Conservation (phyloP, 2,888 invertebrate genomes). For the Epinotia nisella region DNA sequence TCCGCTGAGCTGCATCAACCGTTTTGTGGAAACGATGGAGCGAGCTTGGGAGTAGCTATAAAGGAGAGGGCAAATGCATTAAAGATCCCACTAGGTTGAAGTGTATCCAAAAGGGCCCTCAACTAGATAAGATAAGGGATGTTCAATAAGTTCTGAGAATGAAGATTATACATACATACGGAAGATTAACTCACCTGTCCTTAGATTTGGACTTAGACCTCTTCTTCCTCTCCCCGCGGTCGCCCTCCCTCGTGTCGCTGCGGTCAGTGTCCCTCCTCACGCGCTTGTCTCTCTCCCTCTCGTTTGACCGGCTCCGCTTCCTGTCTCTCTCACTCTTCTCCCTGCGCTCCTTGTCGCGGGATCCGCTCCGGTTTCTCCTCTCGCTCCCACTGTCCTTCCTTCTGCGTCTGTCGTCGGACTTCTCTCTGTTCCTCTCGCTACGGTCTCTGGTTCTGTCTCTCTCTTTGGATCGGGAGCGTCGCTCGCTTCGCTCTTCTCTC, state of each 20-base stretch:
- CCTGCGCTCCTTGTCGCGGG: constrained; percentile 47
- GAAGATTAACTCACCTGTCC: constrained; percentile 55
- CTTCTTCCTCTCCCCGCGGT: constrained; percentile 55
- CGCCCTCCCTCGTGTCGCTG: constrained; percentile 42
- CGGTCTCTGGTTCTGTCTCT: constrained; percentile 45
- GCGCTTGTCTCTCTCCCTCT: constrained; percentile 31
- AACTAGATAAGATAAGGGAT: no score
- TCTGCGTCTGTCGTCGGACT: constrained; percentile 48
- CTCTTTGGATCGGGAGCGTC: constrained; percentile 43
- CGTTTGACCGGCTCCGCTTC: constrained; percentile 30
- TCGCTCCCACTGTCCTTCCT: constrained; percentile 49
- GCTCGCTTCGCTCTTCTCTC: constrained; percentile 38
- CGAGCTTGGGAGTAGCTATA: no score
- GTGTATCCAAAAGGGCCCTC: no score
- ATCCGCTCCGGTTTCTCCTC: constrained; percentile 45
- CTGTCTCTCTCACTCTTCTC: constrained; percentile 45
- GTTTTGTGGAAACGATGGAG: no score
- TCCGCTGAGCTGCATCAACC: no score
- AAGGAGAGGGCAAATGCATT: no score
- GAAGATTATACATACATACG: no score
- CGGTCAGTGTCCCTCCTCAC: constrained; percentile 12
- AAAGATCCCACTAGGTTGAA: no score
- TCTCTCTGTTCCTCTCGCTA: constrained; percentile 47
- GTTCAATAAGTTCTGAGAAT: no score
- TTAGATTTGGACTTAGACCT: constrained; percentile 62